Evolutionary conservation across 53 echinoderm and acorn worm species (phyloP), one percentile per base, ranked within the genome.

Genomic region (Arbacia lixula): DNA sequence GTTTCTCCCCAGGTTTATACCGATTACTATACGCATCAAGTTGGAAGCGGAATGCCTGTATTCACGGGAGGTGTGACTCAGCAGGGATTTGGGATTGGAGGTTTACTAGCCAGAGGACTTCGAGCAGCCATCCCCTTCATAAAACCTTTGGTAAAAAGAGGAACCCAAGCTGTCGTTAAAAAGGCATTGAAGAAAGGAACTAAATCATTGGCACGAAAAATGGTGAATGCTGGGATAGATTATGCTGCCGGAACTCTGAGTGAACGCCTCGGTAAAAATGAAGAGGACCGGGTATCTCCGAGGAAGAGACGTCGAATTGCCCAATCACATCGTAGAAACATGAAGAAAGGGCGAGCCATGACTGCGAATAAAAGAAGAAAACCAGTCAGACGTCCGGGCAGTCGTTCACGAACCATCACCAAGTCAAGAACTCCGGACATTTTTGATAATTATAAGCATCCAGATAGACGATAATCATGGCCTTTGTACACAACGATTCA

Each of bases 401-500:
- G 46, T 83, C 64, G 65, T 19, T 8, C 42, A 5, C 6, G 66
- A 64, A 24, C 22, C 66, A 20, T 6, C n/a, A 22, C 6, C 1
- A 32, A 30, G 65, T 21, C 30, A 83, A 83, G 83, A 83, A 24
- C 83, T 66, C 66, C 40, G 6, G 83, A 83, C 35, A 83, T 83
- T 12, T 83, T 79, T 39, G 79, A 79, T 24, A 32, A 53, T 19
- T 55, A 75, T 37, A 20, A 19, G 3, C 12, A 27, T 0, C 38
- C 41, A 37, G 39, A 38, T 4, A 25, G 31, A 32, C 14, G 24
- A 28, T 12, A 50, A 88, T 25, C 40, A 93, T 93, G 93, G 76
- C 93, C 22, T 60, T 91, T n/a, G 36, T 94, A 21, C 94, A 94
- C 71, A 83, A 78, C 3, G 36, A 91, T 37, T 95, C 95, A 21